These are phyloP conservation scores for Pelvicachromis taeniatus DNA, from an alignment of 2,113 vertebrate genomes.

Conservation along the genomic window DNA sequence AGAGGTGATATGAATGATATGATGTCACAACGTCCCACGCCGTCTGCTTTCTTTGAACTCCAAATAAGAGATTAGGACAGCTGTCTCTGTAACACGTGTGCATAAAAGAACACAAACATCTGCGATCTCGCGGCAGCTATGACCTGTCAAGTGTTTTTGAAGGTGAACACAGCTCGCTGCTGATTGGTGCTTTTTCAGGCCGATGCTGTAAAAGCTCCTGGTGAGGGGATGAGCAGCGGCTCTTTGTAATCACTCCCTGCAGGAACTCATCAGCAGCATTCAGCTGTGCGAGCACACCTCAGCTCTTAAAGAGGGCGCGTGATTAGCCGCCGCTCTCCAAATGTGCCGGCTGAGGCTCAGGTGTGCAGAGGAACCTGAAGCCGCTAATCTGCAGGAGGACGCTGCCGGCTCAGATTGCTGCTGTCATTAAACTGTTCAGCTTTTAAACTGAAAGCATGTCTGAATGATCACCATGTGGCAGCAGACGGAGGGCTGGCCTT, in stretches of 20 bases:
- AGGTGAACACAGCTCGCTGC: neutral
- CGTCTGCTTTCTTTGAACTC: neutral
- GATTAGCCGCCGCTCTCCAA: neutral
- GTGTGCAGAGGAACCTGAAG: neutral
- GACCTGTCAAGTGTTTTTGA: neutral
- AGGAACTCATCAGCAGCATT: slow-evolving; percentile 3
- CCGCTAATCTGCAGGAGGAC: neutral
- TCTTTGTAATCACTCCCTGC: neutral
- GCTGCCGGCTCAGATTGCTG: neutral
- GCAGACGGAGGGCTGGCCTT: neutral
- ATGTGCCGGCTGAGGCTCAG: slow-evolving; percentile 8
- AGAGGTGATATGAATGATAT: neutral
- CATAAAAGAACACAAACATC: too few species aligned
- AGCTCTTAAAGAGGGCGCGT: neutral
- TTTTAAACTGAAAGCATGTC: neutral
- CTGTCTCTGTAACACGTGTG: too few species aligned
- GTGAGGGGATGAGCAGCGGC: neutral
- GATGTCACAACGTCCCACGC: too few species aligned
- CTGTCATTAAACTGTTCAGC: neutral
- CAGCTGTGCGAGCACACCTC: slow-evolving; percentile 2
- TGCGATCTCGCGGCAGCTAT: neutral
- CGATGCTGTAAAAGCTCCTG: neutral
- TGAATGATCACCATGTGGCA: neutral
- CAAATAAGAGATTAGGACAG: neutral
- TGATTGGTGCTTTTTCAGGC: neutral